phyloP scores from a whole-genome alignment of 1,140 invertebrate species.

The Apolygus lucorum region DNA sequence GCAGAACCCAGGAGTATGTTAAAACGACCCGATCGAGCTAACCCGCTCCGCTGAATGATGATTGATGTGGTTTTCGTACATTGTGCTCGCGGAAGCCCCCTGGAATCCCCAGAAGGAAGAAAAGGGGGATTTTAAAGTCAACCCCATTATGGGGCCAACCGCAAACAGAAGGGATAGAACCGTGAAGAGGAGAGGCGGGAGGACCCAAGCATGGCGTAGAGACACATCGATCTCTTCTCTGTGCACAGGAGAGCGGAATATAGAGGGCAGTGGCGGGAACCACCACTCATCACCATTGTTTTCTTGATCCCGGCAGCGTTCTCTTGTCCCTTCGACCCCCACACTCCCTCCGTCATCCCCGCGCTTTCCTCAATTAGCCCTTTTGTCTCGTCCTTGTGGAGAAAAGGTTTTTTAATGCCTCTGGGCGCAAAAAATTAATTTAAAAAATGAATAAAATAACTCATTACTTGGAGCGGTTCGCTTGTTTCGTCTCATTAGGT shows the following conservation, averaged over 20 bases:
- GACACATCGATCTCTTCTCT: not conserved
- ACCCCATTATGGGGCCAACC: not conserved
- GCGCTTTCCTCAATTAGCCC: not conserved
- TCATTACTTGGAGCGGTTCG: not conserved
- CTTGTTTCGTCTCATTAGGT: not conserved
- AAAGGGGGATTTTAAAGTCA: not conserved
- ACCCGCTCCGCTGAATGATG: no score
- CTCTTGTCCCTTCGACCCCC: no score
- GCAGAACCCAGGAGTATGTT: no score
- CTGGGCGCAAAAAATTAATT: not conserved
- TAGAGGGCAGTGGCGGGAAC: no score
- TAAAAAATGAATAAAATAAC: not conserved
- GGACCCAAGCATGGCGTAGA: not conserved
- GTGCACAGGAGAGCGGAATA: no score
- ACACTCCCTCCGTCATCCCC: not conserved
- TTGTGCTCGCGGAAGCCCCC: not conserved
- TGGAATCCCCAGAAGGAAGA: not conserved
- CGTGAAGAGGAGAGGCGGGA: not conserved
- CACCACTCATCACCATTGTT: not conserved
- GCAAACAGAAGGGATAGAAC: not conserved
- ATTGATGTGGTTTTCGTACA: not conserved
- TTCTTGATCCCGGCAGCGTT: not conserved
- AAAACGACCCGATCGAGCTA: no score
- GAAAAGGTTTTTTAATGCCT: no score
- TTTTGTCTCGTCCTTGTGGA: not conserved